phyloP scores from a whole-genome alignment of 2,797 vertebrate species.

The Mallotus villosus region DNA sequence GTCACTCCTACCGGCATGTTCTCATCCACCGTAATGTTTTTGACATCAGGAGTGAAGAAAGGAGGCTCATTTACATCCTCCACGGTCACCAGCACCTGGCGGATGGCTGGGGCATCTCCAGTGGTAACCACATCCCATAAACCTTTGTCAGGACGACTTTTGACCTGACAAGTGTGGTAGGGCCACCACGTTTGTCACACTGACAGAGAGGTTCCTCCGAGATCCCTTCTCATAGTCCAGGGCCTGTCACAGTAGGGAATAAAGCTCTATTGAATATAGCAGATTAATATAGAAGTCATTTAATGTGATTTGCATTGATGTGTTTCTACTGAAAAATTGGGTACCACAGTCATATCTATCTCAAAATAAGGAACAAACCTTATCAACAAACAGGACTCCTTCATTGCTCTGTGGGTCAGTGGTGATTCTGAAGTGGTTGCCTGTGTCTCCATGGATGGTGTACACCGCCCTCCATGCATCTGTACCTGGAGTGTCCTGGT shows the following conservation, averaged over 20 bases:
- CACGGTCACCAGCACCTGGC: constrained; percentile 42
- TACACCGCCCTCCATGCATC: constrained; percentile 67
- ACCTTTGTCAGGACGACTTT: rapidly evolving
- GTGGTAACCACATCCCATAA: constrained; percentile 47
- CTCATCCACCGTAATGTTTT: constrained; percentile 22
- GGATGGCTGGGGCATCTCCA: not conserved
- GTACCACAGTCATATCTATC: no score
- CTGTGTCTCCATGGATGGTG: constrained; percentile 56
- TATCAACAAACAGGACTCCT: constrained; percentile 68
- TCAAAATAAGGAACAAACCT: constrained; percentile 58
- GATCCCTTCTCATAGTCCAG: constrained; percentile 53
- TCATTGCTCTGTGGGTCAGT: constrained; percentile 72
- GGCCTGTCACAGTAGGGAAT: constrained; percentile 26
- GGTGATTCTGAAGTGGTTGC: constrained; percentile 57
- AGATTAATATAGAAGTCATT: no score
- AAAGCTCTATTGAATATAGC: no score
- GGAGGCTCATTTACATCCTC: constrained; percentile 66
- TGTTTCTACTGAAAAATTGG: no score
- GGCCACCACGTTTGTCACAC: constrained; percentile 57
- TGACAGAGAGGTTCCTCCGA: constrained; percentile 46
- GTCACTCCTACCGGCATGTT: constrained; percentile 25
- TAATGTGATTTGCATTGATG: no score
- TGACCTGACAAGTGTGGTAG: constrained; percentile 51
- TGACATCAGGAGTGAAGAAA: constrained; percentile 17
- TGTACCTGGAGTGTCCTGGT: constrained; percentile 58